These are phyloP conservation scores for Galbula dea DNA, from an alignment of 2,113 vertebrate species.

Conservation along the genomic window DNA sequence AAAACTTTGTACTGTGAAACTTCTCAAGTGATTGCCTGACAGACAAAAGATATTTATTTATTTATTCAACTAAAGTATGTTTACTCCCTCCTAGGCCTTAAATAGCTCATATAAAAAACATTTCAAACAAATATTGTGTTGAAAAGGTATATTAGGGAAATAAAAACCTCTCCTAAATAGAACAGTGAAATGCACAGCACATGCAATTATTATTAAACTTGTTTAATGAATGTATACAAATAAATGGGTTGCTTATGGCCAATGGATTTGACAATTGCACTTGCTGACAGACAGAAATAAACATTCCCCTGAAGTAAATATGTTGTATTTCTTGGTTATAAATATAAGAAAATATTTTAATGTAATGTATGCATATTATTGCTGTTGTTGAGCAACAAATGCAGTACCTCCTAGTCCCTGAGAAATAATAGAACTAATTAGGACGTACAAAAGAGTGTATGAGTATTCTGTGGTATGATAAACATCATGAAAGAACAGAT, in stretches of 20 bases:
- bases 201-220: neutral
- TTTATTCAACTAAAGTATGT: neutral
- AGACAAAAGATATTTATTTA: neutral
- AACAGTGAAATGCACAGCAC: neutral
- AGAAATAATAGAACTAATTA: constrained; percentile 14
- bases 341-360: neutral
- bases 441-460: neutral
- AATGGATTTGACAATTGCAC: neutral
- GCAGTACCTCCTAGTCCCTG: neutral
- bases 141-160: neutral
- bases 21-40: neutral
- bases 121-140: neutral
- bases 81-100: neutral
- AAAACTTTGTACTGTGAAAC: neutral
- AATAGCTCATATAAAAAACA: neutral
- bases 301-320: neutral
- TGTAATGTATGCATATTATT: neutral
- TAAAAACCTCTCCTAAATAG: neutral
- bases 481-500: neutral
- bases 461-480: neutral
- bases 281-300: neutral
- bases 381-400: neutral
- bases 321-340: neutral
- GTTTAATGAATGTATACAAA: neutral
- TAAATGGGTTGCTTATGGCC: neutral